Evolutionary conservation across 2,113 vertebrate genomes (phyloP).

Genomic region (Myotis lucifugus): DNA sequence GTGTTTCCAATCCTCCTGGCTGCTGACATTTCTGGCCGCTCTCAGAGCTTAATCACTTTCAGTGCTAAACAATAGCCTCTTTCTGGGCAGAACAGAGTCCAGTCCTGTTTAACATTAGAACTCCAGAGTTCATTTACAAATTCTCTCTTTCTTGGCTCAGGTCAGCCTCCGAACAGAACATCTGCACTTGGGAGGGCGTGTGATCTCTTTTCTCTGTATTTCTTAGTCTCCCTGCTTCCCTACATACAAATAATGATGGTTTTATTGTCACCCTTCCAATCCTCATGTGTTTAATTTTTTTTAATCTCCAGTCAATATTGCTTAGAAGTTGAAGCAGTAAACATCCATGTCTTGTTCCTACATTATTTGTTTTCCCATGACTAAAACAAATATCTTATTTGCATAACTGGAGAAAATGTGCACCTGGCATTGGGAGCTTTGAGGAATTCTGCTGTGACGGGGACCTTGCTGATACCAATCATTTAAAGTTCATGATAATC

Average conservation of each 20-base stretch:
- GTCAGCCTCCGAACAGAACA: background rate
- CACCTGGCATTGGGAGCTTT: conserved; percentile 12
- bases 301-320: background rate
- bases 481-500: conserved; percentile 67
- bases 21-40: background rate
- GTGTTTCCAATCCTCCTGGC: background rate
- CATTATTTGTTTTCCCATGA: conserved; percentile 18
- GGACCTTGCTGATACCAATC: conserved; percentile 47
- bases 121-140: background rate
- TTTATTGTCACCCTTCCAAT: background rate
- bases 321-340: background rate
- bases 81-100: background rate
- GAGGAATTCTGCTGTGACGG: conserved; percentile 30
- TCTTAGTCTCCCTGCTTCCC: background rate
- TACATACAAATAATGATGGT: background rate
- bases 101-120: background rate
- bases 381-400: conserved; percentile 65
- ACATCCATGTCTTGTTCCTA: background rate
- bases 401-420: conserved; percentile 26
- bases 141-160: background rate
- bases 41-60: background rate
- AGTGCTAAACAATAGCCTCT: background rate
- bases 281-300: background rate
- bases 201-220: background rate
- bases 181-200: background rate